phyloP scores from a whole-genome alignment of 1,140 invertebrate species.

The Ceratitis capitata region DNA sequence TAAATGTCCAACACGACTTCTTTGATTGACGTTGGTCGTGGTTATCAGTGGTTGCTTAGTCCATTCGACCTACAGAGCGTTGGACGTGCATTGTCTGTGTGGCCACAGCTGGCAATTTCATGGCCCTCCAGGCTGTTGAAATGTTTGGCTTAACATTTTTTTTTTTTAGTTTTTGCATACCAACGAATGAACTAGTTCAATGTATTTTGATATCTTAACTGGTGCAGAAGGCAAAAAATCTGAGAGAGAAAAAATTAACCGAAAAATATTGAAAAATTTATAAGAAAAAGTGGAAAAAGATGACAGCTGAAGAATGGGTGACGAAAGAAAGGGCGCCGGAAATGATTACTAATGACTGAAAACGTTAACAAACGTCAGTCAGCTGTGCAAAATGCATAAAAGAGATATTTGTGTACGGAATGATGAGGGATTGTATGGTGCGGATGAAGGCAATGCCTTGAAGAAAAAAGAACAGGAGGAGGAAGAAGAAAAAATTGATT shows the following conservation, averaged over 20 bases:
- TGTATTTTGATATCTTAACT: neutral
- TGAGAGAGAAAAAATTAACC: too few relatives aligned
- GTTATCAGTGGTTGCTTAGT: neutral
- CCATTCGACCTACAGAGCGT: neutral
- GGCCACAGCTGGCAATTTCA: neutral
- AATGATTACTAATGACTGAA: neutral
- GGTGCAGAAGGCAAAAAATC: too few relatives aligned
- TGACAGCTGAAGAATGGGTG: neutral
- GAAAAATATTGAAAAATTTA: too few relatives aligned
- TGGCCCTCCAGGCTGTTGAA: neutral
- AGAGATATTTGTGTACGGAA: neutral
- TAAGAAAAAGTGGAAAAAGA: too few relatives aligned
- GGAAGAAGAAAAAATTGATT: neutral
- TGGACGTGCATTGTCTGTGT: neutral
- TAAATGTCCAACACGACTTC: neutral
- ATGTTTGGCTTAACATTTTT: neutral
- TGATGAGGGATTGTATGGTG: neutral
- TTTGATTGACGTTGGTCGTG: neutral
- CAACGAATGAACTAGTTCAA: neutral
- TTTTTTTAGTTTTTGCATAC: too few relatives aligned
- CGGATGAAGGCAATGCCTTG: neutral
- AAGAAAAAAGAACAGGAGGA: neutral
- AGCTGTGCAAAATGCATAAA: neutral
- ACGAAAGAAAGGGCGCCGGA: neutral
- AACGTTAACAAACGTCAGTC: neutral